Conservation (phyloP, 1,140 invertebrate species). For the Pararge aegeria region DNA sequence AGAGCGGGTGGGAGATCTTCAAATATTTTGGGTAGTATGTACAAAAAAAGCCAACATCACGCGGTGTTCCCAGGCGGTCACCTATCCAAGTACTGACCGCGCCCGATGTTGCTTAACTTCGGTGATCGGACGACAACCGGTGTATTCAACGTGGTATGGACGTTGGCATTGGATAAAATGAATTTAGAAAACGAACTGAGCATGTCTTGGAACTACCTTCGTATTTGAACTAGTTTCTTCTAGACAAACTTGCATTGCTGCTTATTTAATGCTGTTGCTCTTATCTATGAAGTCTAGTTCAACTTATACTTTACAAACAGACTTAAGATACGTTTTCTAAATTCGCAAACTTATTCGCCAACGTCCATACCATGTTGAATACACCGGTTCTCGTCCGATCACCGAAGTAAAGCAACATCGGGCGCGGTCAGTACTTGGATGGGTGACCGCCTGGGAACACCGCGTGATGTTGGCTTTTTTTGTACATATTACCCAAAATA, state of each 20-base stretch:
- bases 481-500: no score
- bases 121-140: slow-evolving; percentile 45
- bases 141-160: slow-evolving; percentile 38
- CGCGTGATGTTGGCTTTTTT: slow-evolving; percentile 35
- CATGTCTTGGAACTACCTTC: no score
- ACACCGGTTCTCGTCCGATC: slow-evolving; percentile 47
- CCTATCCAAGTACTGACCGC: slow-evolving; percentile 40
- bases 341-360: slow-evolving; percentile 8
- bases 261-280: no score
- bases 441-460: slow-evolving; percentile 42
- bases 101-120: slow-evolving; percentile 42
- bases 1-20: no score
- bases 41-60: slow-evolving; percentile 31
- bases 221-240: no score
- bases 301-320: no score
- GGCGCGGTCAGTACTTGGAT: slow-evolving; percentile 43
- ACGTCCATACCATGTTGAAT: slow-evolving; percentile 54
- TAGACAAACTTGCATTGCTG: no score
- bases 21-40: no score
- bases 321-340: background rate
- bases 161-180: slow-evolving; percentile 26
- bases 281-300: no score
- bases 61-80: slow-evolving; percentile 38
- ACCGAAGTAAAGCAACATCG: slow-evolving; percentile 44
- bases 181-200: no score